These are phyloP conservation scores for Nilaparvata lugens DNA, from an alignment of 1,140 invertebrate genomes.

Conservation along the genomic window DNA sequence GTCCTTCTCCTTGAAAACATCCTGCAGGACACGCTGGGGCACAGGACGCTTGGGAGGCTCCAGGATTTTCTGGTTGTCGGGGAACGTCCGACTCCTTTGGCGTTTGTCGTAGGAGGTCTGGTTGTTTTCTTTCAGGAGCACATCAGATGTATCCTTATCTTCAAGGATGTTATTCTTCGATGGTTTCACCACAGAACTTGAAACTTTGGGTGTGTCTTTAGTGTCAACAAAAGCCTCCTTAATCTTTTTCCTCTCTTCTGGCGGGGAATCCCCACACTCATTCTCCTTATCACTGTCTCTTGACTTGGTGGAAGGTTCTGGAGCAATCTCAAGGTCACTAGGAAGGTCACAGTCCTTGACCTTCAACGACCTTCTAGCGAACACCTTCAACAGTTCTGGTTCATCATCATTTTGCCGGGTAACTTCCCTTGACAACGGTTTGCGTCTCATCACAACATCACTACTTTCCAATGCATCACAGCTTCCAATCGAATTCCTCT, in stretches of 20 bases:
- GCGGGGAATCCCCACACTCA: conserved; percentile 30
- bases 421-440: conserved; percentile 39
- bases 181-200: not conserved
- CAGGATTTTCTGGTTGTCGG: conserved; percentile 4
- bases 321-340: conserved; percentile 3
- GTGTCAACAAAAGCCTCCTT: conserved; percentile 8
- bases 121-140: conserved; percentile 13
- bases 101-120: conserved; percentile 14
- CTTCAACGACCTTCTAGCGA: conserved; percentile 64
- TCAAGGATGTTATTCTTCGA: conserved; percentile 17
- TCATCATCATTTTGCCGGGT: conserved; percentile 45
- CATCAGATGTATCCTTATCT: not conserved
- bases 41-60: conserved; percentile 7
- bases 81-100: conserved; percentile 14
- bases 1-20: conserved; percentile 13
- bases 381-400: conserved; percentile 70
- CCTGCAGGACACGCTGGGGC: conserved; percentile 1
- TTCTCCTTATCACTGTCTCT: conserved; percentile 59
- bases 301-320: conserved; percentile 31
- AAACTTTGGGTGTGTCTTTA: conserved; percentile 1
- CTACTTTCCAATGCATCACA: conserved; percentile 3
- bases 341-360: conserved; percentile 43
- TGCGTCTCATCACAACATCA: conserved; percentile 19
- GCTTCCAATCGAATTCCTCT: conserved; percentile 14
- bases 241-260: conserved; percentile 14